Evolutionary conservation across 2,113 vertebrate species (phyloP).

Genomic region (Tachycineta bicolor): DNA sequence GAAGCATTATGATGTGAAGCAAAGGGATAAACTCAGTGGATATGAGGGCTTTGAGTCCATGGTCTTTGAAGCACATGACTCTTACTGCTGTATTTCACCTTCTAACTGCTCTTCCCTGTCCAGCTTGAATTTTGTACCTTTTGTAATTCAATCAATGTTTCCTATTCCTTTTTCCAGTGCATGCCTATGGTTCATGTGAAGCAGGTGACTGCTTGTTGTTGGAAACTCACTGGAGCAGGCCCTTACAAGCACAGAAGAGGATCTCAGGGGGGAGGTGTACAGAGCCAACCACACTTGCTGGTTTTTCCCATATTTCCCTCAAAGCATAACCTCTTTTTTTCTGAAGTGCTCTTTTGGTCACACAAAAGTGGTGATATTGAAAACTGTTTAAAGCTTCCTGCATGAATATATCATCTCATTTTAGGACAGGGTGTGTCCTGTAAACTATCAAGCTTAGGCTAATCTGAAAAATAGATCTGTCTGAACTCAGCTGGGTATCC

Average conservation of each 20-base stretch:
- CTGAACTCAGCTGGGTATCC: background rate
- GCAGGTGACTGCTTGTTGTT: background rate
- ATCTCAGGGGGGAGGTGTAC: background rate
- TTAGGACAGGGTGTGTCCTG: background rate
- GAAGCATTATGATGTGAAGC: background rate
- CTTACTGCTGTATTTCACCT: background rate
- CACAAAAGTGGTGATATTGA: background rate
- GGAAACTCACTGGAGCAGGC: background rate
- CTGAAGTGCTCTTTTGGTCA: background rate
- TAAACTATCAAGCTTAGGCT: background rate
- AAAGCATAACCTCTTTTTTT: background rate
- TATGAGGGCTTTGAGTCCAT: background rate
- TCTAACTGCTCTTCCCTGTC: background rate
- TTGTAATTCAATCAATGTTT: accelerated
- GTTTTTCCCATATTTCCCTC: background rate
- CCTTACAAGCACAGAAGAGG: background rate
- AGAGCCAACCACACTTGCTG: background rate
- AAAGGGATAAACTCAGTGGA: background rate
- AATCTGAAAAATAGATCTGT: background rate
- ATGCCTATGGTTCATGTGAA: background rate
- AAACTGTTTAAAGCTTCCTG: background rate
- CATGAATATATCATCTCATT: background rate
- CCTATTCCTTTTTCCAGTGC: background rate
- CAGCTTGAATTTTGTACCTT: background rate
- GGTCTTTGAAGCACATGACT: background rate